phyloP scores from a whole-genome alignment of 37 sponge, comb jelly and placozoan species.

The Diacarnus erythraeanus region DNA sequence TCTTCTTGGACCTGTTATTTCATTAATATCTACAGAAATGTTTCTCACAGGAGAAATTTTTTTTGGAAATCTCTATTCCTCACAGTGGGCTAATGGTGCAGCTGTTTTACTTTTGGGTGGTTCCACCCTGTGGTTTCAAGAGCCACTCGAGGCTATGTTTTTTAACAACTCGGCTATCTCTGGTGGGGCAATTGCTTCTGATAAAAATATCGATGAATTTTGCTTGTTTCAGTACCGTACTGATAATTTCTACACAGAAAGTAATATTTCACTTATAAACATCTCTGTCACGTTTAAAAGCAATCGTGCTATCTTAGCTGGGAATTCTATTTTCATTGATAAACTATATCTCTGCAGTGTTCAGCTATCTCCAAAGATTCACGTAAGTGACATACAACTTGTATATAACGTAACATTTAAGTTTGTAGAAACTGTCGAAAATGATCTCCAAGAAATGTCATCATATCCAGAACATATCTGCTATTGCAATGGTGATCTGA shows the following conservation, averaged over 20 bases:
- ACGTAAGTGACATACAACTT: not conserved
- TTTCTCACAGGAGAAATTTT: conserved; percentile 11
- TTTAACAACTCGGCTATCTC: conserved; percentile 6
- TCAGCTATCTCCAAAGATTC: not conserved
- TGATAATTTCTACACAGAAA: not conserved
- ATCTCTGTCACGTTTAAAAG: not conserved
- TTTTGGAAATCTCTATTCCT: not conserved
- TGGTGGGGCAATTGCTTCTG: conserved; percentile 36
- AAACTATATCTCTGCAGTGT: conserved; percentile 9
- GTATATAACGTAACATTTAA: conserved; percentile 10
- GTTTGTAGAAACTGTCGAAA: conserved; percentile 2
- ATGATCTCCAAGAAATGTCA: conserved; percentile 16
- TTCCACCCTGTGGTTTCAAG: conserved; percentile 3
- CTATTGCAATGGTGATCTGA: not conserved
- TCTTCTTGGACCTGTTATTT: conserved; percentile 5
- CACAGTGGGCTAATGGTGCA: conserved; percentile 22
- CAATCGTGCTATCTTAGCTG: conserved; percentile 24
- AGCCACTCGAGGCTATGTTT: conserved; percentile 16
- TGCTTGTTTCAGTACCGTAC: conserved; percentile 21
- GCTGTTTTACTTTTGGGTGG: conserved; percentile 10
- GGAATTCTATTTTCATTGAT: conserved; percentile 23
- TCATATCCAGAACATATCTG: conserved; percentile 1
- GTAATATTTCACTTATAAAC: conserved; percentile 7
- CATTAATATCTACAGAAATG: not conserved
- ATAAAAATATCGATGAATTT: not conserved